Percentiles rank a stretch among this genome's conserved stretches.
Conservation (phyloP, 2,797 vertebrate species). For the Epinephelus awoara region DNA sequence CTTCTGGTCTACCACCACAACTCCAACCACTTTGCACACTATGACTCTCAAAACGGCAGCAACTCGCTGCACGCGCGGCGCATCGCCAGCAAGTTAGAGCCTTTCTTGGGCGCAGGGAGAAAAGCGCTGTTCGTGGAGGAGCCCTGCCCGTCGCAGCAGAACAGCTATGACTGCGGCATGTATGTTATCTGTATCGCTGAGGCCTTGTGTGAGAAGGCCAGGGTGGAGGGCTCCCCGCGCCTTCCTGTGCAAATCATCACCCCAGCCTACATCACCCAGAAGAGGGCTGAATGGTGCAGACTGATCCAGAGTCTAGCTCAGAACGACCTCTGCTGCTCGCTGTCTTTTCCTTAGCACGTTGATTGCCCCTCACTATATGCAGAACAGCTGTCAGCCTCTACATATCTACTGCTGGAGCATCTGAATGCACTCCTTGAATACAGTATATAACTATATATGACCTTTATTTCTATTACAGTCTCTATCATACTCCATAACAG, state of each 20-base stretch:
- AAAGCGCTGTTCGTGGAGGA: slow-evolving; percentile 90
- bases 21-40: slow-evolving; percentile 92
- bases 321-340: slow-evolving; percentile 70
- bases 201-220: slow-evolving; percentile 88
- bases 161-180: slow-evolving; percentile 99
- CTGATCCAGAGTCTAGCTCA: slow-evolving; percentile 87
- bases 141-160: slow-evolving; percentile 93
- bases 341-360: slow-evolving; percentile 59
- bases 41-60: slow-evolving; percentile 93
- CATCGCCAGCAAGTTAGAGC: slow-evolving; percentile 90
- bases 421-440: slow-evolving; percentile 69
- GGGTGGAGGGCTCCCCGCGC: slow-evolving; percentile 81
- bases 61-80: slow-evolving; percentile 92
- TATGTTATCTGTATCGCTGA: slow-evolving; percentile 96
- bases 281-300: slow-evolving; percentile 92
- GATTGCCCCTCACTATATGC: slow-evolving; percentile 19
- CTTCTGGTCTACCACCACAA: slow-evolving; percentile 91
- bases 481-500: slow-evolving; percentile 31
- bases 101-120: slow-evolving; percentile 85
- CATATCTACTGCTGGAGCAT: slow-evolving; percentile 67
- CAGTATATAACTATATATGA: slow-evolving; percentile 50
- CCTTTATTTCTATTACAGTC: slow-evolving; percentile 59
- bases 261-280: slow-evolving; percentile 92
- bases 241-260: slow-evolving; percentile 90
- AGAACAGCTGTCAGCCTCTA: slow-evolving; percentile 54